Evolutionary conservation across 2,888 invertebrate species (phyloP), one percentile per base, ranked within the genome.

Genomic region (Flexamia atlantica): DNA sequence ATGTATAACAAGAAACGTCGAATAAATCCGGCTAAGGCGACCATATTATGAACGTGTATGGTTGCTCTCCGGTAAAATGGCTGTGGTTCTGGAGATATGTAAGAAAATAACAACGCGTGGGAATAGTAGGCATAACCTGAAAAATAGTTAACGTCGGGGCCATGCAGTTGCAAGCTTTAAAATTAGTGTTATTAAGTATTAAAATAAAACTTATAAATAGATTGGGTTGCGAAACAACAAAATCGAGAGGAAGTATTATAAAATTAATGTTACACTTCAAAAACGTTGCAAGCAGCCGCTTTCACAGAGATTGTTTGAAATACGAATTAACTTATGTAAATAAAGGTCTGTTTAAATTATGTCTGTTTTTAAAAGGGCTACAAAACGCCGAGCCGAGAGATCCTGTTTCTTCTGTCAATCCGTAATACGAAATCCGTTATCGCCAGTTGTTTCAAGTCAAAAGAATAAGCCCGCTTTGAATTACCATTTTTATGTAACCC

Each of bases 401-500:
- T 50, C 79, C 20, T 28, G 32, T 23, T 76, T 79, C 57, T 79
- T 79, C 79, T 79, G 53, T n/a, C 53, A 79, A 57, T 79, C 32
- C 36, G 30, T 79, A 79, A 79, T 79, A 57, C 79, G 79, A 79
- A 79, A 79, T 79, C 79, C 79, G 76, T 79, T 79, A 79, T 79
- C 79, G 79, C 57, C 79, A 79, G 79, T 76, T 79, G 79, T 79
- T 79, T 79, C n/a, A 79, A 79, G 79, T 82, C 82, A 82, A 82
- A 82, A 82, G 82, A 82, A 82, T 82, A 82, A 72, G 23, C 32
- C 53, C 32, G 46, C 82, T 82, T 82, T 82, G 82, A 82, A 82
- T 82, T 82, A 82, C 50, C 72, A 82, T 82, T 82, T 79, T 79
- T 79, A 79, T 79, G 57, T 57, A 57, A 50, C 79, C 57, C 79